These are phyloP conservation scores for Amazona vittata DNA, from an alignment of 2,113 vertebrate species.

Conservation along the genomic window DNA sequence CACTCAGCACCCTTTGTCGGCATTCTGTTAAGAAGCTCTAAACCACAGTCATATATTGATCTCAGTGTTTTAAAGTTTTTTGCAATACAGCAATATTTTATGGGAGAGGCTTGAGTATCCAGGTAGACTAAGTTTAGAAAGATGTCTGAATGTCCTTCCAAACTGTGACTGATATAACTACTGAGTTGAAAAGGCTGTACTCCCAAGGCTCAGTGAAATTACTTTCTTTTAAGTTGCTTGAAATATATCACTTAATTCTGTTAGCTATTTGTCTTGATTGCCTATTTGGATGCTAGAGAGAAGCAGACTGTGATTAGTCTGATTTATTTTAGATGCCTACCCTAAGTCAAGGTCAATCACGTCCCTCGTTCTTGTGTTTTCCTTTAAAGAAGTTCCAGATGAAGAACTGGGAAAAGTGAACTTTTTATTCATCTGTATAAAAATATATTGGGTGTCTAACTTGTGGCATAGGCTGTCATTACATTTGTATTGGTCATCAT, in stretches of 20 bases:
- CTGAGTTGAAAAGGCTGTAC: not conserved
- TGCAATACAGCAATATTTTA: rapidly evolving
- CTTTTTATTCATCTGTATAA: not conserved
- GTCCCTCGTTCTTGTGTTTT: not conserved
- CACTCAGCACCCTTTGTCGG: not conserved
- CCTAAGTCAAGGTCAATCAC: slow-evolving; percentile 49
- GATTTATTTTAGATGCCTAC: slow-evolving; percentile 36
- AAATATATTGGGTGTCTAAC: not conserved
- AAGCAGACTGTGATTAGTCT: slow-evolving; percentile 45
- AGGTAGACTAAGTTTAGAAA: not conserved
- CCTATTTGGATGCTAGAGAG: slow-evolving; percentile 27
- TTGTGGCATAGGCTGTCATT: not conserved
- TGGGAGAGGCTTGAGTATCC: not conserved
- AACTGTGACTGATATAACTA: not conserved
- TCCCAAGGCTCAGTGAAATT: not conserved
- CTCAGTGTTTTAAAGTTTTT: not conserved
- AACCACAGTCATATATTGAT: not conserved
- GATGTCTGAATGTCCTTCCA: not conserved
- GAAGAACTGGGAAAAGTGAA: not conserved
- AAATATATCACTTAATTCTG: slow-evolving; percentile 37
- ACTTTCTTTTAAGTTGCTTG: slow-evolving; percentile 5
- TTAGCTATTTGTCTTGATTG: slow-evolving; percentile 51
- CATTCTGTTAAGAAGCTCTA: not conserved
- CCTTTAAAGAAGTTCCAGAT: not conserved
- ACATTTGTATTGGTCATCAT: not conserved